These are phyloP conservation scores for Oxyura jamaicensis DNA, from an alignment of 2,113 vertebrate genomes.

Conservation along the genomic window DNA sequence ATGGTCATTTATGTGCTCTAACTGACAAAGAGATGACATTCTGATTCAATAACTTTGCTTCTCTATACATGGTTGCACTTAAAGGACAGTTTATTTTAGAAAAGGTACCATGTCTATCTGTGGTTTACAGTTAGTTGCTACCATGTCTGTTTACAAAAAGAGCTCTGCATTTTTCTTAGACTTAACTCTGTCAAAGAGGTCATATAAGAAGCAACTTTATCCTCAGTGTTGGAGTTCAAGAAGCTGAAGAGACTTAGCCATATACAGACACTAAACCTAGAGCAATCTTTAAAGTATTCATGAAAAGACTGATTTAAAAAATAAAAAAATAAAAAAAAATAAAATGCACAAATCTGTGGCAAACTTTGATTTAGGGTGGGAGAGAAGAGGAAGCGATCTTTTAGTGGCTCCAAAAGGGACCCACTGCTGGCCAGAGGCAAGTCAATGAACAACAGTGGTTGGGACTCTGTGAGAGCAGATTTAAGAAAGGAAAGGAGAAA, in stretches of 20 bases:
- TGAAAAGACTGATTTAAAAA: background rate
- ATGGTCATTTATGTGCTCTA: background rate
- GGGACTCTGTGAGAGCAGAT: no score
- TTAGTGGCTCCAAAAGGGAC: background rate
- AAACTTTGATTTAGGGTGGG: background rate
- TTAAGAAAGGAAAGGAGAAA: no score
- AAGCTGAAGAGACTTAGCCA: background rate
- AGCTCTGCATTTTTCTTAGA: background rate
- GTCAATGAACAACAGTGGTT: no score
- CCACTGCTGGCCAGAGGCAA: no score
- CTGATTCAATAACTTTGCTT: background rate
- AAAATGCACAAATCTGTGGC: background rate
- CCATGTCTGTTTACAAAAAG: background rate
- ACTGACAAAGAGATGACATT: background rate
- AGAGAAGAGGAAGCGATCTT: background rate
- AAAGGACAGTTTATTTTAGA: slow-evolving; percentile 1
- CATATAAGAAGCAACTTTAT: background rate
- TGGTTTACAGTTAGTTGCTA: background rate
- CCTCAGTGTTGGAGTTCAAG: background rate
- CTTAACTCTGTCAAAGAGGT: background rate
- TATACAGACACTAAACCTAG: background rate
- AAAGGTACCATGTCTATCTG: background rate
- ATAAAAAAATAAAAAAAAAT: background rate
- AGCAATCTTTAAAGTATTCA: background rate
- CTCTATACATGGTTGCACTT: background rate